These are phyloP conservation scores for Toxonevra muliebris DNA, from an alignment of 2,888 invertebrate species.

Conservation along the genomic window DNA sequence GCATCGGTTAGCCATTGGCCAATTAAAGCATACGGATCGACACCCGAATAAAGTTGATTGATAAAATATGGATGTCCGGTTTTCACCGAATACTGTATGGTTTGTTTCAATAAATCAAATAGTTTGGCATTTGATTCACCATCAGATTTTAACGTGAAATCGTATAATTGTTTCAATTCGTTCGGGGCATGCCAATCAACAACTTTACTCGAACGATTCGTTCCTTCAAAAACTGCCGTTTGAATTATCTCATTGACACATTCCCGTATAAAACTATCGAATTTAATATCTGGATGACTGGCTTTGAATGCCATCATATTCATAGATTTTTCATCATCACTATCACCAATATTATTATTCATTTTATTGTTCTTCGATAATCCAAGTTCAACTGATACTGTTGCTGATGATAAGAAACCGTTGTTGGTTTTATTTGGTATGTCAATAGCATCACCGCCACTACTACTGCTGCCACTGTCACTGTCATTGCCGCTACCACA, in stretches of 20 bases:
- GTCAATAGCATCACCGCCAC: neutral
- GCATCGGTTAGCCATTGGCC: conserved; percentile 89
- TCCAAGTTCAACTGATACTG: neutral
- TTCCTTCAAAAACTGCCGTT: conserved; percentile 79
- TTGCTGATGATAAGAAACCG: neutral
- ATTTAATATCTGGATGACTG: conserved; percentile 72
- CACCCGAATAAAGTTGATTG: conserved; percentile 85
- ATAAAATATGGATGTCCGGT: conserved; percentile 90
- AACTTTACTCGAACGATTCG: conserved; percentile 76
- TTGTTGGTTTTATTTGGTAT: conserved; percentile 6
- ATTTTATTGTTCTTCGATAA: neutral
- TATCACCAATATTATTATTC: neutral
- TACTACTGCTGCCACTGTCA: conserved; percentile 9
- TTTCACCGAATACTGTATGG: conserved; percentile 87
- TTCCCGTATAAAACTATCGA: conserved; percentile 78
- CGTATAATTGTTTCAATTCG: conserved; percentile 73
- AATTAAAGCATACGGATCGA: conserved; percentile 84
- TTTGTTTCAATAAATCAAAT: conserved; percentile 73
- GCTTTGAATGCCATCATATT: conserved; percentile 50
- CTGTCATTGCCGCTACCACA: neutral
- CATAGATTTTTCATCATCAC: conserved; percentile 10
- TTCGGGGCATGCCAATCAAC: conserved; percentile 84
- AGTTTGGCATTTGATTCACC: conserved; percentile 75
- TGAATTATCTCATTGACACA: conserved; percentile 78
- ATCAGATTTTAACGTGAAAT: conserved; percentile 71